A percentile compares a stretch with the other conserved stretches of the same genome.
Evolutionary conservation across 2,888 invertebrate species (phyloP).

Genomic region (Lydus trimaculatus): DNA sequence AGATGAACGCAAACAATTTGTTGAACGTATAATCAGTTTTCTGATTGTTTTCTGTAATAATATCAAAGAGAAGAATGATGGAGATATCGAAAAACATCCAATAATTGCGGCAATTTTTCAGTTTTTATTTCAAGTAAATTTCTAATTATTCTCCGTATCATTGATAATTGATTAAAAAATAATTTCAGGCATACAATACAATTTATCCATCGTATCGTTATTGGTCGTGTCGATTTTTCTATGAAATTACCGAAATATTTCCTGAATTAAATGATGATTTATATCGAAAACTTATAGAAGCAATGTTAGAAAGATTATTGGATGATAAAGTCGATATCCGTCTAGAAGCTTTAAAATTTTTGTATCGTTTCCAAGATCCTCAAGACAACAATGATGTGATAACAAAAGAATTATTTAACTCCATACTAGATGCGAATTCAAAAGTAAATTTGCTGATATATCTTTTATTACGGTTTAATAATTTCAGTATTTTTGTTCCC

Average conservation of each 20-base stretch:
- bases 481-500: too few species aligned
- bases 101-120: slow-evolving; percentile 69
- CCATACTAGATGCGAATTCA: slow-evolving; percentile 74
- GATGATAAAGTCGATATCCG: slow-evolving; percentile 80
- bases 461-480: background rate
- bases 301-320: slow-evolving; percentile 71
- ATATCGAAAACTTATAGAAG: slow-evolving; percentile 74
- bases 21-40: background rate
- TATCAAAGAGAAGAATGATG: background rate
- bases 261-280: slow-evolving; percentile 76
- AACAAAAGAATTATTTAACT: slow-evolving; percentile 74
- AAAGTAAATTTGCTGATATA: slow-evolving; percentile 38
- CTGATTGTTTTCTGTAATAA: background rate
- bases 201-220: slow-evolving; percentile 69
- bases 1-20: background rate
- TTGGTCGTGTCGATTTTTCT: slow-evolving; percentile 80
- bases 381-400: slow-evolving; percentile 77
- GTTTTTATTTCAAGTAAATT: slow-evolving; percentile 67
- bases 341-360: slow-evolving; percentile 78
- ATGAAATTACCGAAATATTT: slow-evolving; percentile 75
- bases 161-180: slow-evolving; percentile 16
- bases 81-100: slow-evolving; percentile 40
- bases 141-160: background rate
- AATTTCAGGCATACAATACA: slow-evolving; percentile 60
- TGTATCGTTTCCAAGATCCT: slow-evolving; percentile 84